Evolutionary conservation across 1,140 invertebrate species (phyloP).

Genomic region (Drosophila sucinea): DNA sequence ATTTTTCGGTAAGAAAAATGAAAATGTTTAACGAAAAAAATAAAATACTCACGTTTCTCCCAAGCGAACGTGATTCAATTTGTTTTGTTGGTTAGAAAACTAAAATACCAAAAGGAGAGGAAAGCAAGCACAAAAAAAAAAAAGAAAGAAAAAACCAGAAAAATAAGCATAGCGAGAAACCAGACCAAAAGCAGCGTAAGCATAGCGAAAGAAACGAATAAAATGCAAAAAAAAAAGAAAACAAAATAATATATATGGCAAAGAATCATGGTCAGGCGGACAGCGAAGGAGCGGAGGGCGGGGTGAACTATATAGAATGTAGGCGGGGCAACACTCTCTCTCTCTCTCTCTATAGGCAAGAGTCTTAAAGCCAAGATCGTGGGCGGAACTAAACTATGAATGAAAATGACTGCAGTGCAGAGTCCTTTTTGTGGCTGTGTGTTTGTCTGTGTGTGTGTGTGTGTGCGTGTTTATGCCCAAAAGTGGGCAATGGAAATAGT

Average conservation of each 20-base stretch:
- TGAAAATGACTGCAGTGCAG: slow-evolving; percentile 54
- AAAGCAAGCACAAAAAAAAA: slow-evolving; percentile 34
- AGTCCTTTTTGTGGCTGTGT: slow-evolving; percentile 1
- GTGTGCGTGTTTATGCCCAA: slow-evolving; percentile 23
- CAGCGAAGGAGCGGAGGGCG: no score
- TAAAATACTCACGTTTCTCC: slow-evolving; percentile 79
- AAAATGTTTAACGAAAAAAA: slow-evolving; percentile 81
- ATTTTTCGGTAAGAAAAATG: slow-evolving; percentile 65
- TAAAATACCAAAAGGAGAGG: slow-evolving; percentile 69
- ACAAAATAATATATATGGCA: slow-evolving; percentile 16
- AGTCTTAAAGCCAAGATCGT: slow-evolving; percentile 63
- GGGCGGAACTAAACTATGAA: slow-evolving; percentile 55
- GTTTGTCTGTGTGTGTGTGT: slow-evolving; percentile 11
- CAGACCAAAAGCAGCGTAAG: slow-evolving; percentile 33
- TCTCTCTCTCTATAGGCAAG: slow-evolving; percentile 38
- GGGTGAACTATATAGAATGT: slow-evolving; percentile 16
- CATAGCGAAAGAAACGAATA: slow-evolving; percentile 34
- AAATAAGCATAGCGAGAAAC: slow-evolving; percentile 38
- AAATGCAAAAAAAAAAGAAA: slow-evolving; percentile 40
- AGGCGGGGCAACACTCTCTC: slow-evolving; percentile 26
- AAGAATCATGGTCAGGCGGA: slow-evolving; percentile 5
- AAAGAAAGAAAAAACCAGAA: slow-evolving; percentile 44
- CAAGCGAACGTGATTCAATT: slow-evolving; percentile 79
- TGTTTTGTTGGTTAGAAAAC: slow-evolving; percentile 81
- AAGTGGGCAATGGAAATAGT: slow-evolving; percentile 50